Percentiles rank a stretch among this genome's conserved stretches.
These are phyloP conservation scores for Magallana angulata DNA, from an alignment of 1,140 invertebrate genomes.

Conservation along the genomic window DNA sequence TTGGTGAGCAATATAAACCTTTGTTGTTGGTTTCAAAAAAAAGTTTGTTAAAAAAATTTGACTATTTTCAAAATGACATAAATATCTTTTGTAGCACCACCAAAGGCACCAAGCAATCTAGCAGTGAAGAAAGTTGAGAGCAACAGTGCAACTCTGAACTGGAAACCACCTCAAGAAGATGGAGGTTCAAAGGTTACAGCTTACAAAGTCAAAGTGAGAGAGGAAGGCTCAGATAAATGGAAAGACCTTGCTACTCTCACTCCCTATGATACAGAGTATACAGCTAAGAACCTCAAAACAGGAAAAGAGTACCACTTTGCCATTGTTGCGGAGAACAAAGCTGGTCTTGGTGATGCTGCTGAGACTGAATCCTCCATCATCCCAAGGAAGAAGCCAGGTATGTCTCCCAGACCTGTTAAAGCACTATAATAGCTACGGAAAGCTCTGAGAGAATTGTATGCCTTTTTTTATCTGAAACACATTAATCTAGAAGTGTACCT, in stretches of 20 bases:
- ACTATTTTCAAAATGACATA: too few relatives aligned
- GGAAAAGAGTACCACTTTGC: conserved; percentile 98
- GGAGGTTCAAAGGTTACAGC: conserved; percentile 97
- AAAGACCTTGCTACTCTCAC: conserved; percentile 94
- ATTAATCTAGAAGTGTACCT: too few relatives aligned
- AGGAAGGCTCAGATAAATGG: conserved; percentile 87
- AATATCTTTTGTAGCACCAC: conserved; percentile 87
- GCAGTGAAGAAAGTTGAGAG: conserved; percentile 95
- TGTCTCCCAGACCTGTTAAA: conserved; percentile 23
- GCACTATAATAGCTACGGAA: too few relatives aligned
- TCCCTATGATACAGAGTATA: conserved; percentile 87
- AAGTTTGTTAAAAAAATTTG: neutral
- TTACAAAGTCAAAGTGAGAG: conserved; percentile 93
- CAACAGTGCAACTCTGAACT: conserved; percentile 91
- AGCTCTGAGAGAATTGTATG: too few relatives aligned
- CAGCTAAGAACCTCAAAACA: conserved; percentile 92
- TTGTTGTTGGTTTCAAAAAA: neutral
- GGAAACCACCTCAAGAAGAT: conserved; percentile 92
- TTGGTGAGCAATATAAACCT: neutral
- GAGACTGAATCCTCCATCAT: conserved; percentile 90
- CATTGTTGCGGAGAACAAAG: conserved; percentile 95
- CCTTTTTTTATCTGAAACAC: too few relatives aligned
- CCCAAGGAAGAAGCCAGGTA: conserved; percentile 71
- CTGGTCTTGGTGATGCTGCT: conserved; percentile 94
- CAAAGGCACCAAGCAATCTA: conserved; percentile 81